Evolutionary conservation across 2,888 invertebrate species (phyloP), one percentile per base, ranked within the genome.

Genomic region (Imbricaverruca yamaguchii): DNA sequence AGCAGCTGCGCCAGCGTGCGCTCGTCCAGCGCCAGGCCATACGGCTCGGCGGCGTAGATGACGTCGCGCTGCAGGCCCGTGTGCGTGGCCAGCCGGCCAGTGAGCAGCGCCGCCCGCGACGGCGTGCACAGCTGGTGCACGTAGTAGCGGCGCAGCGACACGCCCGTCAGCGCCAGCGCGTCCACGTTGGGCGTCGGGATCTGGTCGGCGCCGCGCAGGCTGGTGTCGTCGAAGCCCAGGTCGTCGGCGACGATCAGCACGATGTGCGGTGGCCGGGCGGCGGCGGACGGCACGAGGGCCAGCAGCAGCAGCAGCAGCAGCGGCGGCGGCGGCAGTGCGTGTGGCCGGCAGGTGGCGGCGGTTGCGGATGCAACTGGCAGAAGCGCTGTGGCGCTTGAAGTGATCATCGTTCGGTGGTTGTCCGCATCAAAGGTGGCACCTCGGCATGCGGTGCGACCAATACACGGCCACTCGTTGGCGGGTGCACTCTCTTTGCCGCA

Each of bases 131-230:
- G 92, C 3, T 96, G 93, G 18, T 92, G 90, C 0, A 95, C 95
- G 87, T 97, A 96, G 88, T 96, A 95, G 85, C 92, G 92, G 86
- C 95, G 92, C 65, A 97, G 89, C 83, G 94, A 91, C 80, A 95
- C 86, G 0, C 97, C 96, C 6, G 92, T 92, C 86, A 91, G 93
- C 0, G 95, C 96, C 82, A 97, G 87, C 0, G 93, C 92, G 87
- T 97, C 96, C 83, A 97, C 93, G 87, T 96, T 96, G 0, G 96
- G 96, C 4, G 96, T 97, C 56, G 93, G 93, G 84, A 97, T 94
- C 88, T 95, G 92, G n/a, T 92, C 90, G 0, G 94, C 94, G 0
- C 96, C 96, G 86, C 94, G 96, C 88, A 95, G 96, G 21, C 95
- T 93, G 2, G 96, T 93, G 88, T 96, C 96, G 86, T 96, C 95